phyloP scores from a whole-genome alignment of 1,140 invertebrate genomes.

The Pseudomyrmex sp. region DNA sequence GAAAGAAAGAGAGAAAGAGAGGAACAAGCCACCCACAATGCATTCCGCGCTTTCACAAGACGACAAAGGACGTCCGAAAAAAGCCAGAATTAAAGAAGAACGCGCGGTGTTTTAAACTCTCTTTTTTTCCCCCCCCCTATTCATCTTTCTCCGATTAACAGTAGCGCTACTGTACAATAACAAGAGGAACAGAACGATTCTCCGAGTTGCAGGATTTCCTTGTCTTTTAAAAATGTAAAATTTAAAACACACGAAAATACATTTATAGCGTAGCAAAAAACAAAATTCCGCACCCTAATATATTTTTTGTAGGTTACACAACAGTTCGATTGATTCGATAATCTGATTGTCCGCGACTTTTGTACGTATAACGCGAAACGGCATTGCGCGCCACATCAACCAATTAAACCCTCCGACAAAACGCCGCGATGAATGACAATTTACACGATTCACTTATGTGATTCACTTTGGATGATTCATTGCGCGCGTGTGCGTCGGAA shows the following conservation, averaged over 20 bases:
- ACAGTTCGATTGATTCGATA: no score
- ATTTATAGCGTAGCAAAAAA: no score
- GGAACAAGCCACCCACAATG: slow-evolving; percentile 29
- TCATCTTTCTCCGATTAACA: neutral
- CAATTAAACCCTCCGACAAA: neutral
- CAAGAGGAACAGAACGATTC: neutral
- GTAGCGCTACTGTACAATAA: neutral
- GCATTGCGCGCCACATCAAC: neutral
- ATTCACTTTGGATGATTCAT: slow-evolving; percentile 34
- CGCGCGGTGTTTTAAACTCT: neutral
- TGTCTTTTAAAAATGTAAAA: no score
- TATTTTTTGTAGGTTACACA: no score
- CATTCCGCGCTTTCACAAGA: slow-evolving; percentile 33
- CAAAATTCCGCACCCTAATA: no score
- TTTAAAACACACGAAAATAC: no score
- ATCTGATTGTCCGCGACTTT: no score
- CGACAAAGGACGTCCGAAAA: neutral
- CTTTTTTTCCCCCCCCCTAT: neutral
- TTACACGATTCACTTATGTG: slow-evolving; percentile 32
- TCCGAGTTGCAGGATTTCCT: neutral
- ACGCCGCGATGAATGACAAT: slow-evolving; percentile 3
- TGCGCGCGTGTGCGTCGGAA: neutral
- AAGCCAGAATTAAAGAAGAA: neutral
- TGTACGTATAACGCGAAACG: neutral
- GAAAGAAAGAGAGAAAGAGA: no score